Conservation (phyloP, 2,888 invertebrate genomes). For the Trachelus tabidus region DNA sequence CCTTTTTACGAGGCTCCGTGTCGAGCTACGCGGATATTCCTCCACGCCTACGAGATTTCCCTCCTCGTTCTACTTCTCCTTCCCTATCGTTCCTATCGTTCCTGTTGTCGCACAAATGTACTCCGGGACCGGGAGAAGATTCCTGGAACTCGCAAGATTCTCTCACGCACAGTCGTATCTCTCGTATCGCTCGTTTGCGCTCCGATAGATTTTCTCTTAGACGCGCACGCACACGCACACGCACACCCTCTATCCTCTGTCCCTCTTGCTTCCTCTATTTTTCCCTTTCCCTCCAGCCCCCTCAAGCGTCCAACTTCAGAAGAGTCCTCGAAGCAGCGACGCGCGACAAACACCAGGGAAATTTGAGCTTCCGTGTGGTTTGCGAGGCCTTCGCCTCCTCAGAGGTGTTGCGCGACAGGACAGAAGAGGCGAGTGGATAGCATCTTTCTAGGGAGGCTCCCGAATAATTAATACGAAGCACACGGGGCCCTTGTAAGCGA, state of each 20-base stretch:
- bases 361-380: too few species aligned
- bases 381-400: too few species aligned
- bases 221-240: constrained; percentile 22
- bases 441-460: too few species aligned
- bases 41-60: too few species aligned
- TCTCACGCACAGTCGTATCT: constrained; percentile 34
- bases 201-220: constrained; percentile 47
- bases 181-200: constrained; percentile 60
- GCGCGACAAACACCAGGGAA: constrained; percentile 26
- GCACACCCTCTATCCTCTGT: constrained; percentile 18
- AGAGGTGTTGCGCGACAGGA: too few species aligned
- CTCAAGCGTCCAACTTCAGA: neutral
- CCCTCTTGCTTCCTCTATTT: constrained; percentile 26
- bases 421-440: too few species aligned
- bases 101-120: too few species aligned
- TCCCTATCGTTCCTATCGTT: too few species aligned
- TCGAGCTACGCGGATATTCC: too few species aligned
- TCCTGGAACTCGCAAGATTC: neutral
- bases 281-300: constrained; percentile 26
- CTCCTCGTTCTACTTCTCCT: too few species aligned
- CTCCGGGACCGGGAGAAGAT: neutral
- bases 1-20: constrained; percentile 37
- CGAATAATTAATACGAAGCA: too few species aligned
- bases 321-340: too few species aligned
- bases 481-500: constrained; percentile 26